Conservation (phyloP, 2,888 invertebrate genomes). For the Pimpla rufipes region DNA sequence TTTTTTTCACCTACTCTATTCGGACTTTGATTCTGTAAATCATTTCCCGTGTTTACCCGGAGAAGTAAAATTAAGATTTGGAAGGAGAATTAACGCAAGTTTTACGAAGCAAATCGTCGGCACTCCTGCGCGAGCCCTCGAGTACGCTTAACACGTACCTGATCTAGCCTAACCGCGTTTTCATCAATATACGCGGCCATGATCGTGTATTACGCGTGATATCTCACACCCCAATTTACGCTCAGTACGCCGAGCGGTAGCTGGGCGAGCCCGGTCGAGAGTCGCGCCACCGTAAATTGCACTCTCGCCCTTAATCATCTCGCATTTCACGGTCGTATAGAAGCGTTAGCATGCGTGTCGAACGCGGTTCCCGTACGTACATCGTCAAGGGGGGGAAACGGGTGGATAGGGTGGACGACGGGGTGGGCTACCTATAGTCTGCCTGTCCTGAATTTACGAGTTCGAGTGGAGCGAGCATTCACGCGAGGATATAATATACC, state of each 20-base stretch:
- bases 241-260: constrained; percentile 31
- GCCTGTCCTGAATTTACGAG: constrained; percentile 66
- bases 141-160: background rate
- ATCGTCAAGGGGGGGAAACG: constrained; percentile 19
- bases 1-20: no score
- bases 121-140: background rate
- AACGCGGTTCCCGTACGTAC: constrained; percentile 55
- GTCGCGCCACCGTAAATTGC: constrained; percentile 67
- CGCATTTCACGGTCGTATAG: constrained; percentile 68
- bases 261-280: constrained; percentile 49
- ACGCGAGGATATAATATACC: constrained; percentile 45
- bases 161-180: constrained; percentile 43
- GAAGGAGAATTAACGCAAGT: background rate
- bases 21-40: no score
- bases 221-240: constrained; percentile 66
- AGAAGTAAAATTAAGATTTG: no score
- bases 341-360: constrained; percentile 68
- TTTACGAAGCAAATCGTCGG: background rate
- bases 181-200: constrained; percentile 61
- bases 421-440: constrained; percentile 49
- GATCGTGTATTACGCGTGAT: constrained; percentile 68
- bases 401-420: constrained; percentile 35
- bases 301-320: constrained; percentile 68
- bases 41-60: no score
- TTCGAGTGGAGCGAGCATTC: constrained; percentile 52